Base-by-base conservation (phyloP, 2,888 invertebrate genomes). In the Boloria selene region DNA sequence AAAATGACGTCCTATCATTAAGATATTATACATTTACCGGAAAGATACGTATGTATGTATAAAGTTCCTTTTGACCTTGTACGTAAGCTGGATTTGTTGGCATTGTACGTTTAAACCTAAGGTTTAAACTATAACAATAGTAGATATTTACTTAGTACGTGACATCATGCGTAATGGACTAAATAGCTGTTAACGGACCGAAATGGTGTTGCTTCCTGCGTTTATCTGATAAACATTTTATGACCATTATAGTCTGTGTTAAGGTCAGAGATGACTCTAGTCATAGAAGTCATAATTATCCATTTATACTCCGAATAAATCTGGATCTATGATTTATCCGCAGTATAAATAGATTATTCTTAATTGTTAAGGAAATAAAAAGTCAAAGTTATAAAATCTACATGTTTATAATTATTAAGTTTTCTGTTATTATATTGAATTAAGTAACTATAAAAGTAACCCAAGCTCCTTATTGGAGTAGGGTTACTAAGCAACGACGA, bases 201-300 rank as follows among this genome's bases (percentile, higher is more conserved):
- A 73, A 69, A 68, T 65, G 56, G 26, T 59, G 65, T 55, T 52
- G 73, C 79, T 82, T 86, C 87, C 85, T 84, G 84, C 74, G 68
- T 78, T 84, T 82, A 80, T 74, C 76, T 77, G 73, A 73, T 77
- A 65, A 72, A 64, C 70, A 75, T 72, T 77, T 79, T 73, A 80
- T 73, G 72, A 70, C 71, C 69, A 55, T 69, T 71, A 70, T 73
- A 50, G 55, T 67, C 65, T 65, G 70, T 60, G 68, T 69, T 69
- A 71, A 73, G 76, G 74, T 70, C 70, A 70, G 18, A 38, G 31
- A 59, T 10, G 49, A 44, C 50, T 13, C 18, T 50, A 50, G 50
- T 13, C 22, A 18, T 18, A 18, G 18, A 13, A 50, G 13, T 7
- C 1, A 4, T 10, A 10, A 38, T 38, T 7, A 38, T 38, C 31